These are phyloP conservation scores for Lycocerus yunnanus DNA, from an alignment of 2,888 invertebrate species.

Conservation along the genomic window DNA sequence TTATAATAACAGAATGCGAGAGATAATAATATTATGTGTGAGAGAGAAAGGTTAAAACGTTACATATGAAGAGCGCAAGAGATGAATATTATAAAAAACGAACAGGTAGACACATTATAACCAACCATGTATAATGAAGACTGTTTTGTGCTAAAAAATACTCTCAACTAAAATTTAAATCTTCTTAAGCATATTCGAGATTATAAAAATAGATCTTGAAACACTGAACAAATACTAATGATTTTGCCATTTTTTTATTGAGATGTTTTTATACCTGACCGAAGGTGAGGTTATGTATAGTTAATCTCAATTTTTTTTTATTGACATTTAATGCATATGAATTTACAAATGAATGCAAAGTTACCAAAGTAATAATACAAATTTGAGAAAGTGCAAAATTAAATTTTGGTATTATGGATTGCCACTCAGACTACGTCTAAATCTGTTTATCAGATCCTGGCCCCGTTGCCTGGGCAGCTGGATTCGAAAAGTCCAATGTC, in stretches of 20 bases:
- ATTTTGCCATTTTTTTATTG: neutral
- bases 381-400: too few relatives aligned
- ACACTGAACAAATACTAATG: neutral
- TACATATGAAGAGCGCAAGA: neutral
- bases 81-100: constrained; percentile 9
- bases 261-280: neutral
- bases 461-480: too few relatives aligned
- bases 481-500: too few relatives aligned
- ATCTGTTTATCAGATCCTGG: too few relatives aligned
- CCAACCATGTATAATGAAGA: constrained; percentile 17
- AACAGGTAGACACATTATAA: constrained; percentile 17
- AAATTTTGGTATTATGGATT: too few relatives aligned
- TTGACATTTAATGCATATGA: neutral
- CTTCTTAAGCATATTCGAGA: neutral
- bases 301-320: neutral
- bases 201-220: neutral
- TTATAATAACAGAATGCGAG: neutral
- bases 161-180: constrained; percentile 1
- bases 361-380: too few relatives aligned
- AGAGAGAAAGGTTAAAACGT: too few relatives aligned
- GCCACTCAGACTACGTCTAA: too few relatives aligned
- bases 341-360: neutral
- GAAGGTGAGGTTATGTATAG: neutral
- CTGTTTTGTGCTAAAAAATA: constrained; percentile 5
- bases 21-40: neutral